Base-by-base conservation (phyloP, 1,140 invertebrate genomes). In the Oedothorax gibbosus region DNA sequence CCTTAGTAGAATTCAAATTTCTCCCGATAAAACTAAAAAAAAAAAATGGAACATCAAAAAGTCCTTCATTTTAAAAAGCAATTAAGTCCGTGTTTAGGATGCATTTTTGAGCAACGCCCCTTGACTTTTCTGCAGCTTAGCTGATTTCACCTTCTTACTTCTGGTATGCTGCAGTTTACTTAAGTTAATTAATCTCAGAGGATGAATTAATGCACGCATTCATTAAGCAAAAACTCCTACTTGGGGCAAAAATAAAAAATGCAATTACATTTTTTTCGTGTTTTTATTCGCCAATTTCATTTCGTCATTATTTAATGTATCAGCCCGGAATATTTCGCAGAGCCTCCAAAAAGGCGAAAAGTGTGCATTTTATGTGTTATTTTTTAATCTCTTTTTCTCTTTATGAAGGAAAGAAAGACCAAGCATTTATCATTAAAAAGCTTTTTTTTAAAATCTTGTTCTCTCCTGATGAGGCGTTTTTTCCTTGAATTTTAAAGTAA, bases 151-250 rank as follows among this genome's bases (percentile, higher is more conserved):
- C 54, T 71, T 14, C 64, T 68, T 11, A 49, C 64, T 79, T 68
- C 64, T 56, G 35, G 35, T 35, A 50, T 68, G 35, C 64, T 56
- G 14, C 66, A 57, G 78, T 81, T 71, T 81, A 81, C 66, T 81
- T 81, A 81, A 81, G 50, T 81, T 60, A 81, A 81, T 81, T 71
- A 81, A 81, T 81, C 78, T 81, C 53, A 20, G 53, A 69, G 68
- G 78, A 81, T 60, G 78, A 81, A 81, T 81, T 81, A 81, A 81
- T 57, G 78, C 68, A 71, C 66, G 54, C 78, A 81, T 81, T 71
- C 78, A 71, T 81, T 81, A 81, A 81, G 60, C 18, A 56, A 12
- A 71, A 81, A 81, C 35, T 60, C 66, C 53, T 81, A n/a, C 21
- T 81, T 71, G 11, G 78, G 53, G 9, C 56, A 9, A 57, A n/a